Base-by-base conservation (phyloP, 2,797 vertebrate species). In the Rhinogobio ventralis region DNA sequence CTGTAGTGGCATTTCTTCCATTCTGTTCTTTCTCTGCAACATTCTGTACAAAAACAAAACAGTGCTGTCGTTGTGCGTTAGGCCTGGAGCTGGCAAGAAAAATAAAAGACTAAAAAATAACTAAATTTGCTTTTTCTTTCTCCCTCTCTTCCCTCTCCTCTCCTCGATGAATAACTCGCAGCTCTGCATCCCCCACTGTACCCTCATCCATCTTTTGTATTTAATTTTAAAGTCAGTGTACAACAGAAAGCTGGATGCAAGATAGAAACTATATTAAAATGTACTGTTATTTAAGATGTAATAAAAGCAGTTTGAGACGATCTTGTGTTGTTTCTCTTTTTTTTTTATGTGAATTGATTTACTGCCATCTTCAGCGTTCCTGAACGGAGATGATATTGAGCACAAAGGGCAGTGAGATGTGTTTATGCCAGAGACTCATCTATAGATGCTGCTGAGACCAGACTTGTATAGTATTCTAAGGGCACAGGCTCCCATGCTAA, bases 281-380 rank as follows among this genome's bases (percentile, higher is more conserved):
- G 98, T 99, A 97, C 98, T 99, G 97, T 99, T 99, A 99, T 99
- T 99, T 99, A 99, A 99, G 96, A 97, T 97, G 97, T 98, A 99
- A 99, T 99, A 99, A 99, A 99, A 98, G 97, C 98, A 98, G 98
- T 99, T 99, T 99, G 98, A 98, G 97, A 98, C 96, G 97, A 99
- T 4, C 23, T 62, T 11, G 8, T 20, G 55, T 45, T 19, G n/a
- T 64, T 45, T 64, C n/a, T 64, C 4, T 0, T 39, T 1, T 55
- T 28, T 49, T 17, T 14, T 46, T 28, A 2, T 42, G 25, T 25
- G 57, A 2, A 25, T 69, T 71, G 13, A 46, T 46, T 17, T 25
- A 7, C 39, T 71, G 68, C 23, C 4, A 20, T 67, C 8, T 36
- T 66, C 28, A 69, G 39, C 2, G 4, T 45, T 14, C 42, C 68